Percentiles rank a stretch among this genome's conserved stretches.
Conservation (phyloP, 2,888 invertebrate genomes). For the Pammene fasciana region DNA sequence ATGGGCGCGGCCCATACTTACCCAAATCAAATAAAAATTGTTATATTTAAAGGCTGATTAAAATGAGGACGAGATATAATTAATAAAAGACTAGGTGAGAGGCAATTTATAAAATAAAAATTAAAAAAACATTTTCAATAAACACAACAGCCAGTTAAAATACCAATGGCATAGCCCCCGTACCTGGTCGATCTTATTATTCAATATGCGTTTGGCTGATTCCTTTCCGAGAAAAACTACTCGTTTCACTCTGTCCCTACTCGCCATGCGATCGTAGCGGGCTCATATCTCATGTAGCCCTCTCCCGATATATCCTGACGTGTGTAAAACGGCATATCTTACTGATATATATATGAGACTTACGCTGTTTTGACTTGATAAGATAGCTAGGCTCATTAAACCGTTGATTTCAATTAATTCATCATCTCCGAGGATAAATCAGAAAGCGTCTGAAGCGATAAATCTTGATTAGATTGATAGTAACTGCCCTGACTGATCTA, state of each 20-base stretch:
- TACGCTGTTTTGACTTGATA: background rate
- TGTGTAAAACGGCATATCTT: background rate
- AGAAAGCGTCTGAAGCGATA: constrained; percentile 7
- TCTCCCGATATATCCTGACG: constrained; percentile 1
- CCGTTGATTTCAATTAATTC: constrained; percentile 32
- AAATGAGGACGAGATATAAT: too few relatives aligned
- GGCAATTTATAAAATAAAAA: too few relatives aligned
- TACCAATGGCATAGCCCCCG: too few relatives aligned
- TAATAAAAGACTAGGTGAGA: too few relatives aligned
- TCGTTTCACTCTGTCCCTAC: constrained; percentile 14
- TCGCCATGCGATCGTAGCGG: constrained; percentile 3
- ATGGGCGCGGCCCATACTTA: too few relatives aligned
- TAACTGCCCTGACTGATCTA: constrained; percentile 7
- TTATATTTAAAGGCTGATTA: too few relatives aligned
- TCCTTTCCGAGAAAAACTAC: background rate
- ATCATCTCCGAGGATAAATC: constrained; percentile 23
- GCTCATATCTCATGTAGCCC: constrained; percentile 19
- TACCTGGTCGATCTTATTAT: background rate
- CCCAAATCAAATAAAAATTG: too few relatives aligned
- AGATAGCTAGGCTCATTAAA: constrained; percentile 8
- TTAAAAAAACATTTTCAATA: too few relatives aligned
- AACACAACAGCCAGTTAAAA: too few relatives aligned
- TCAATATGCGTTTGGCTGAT: background rate
- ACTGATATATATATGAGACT: background rate
- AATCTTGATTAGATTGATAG: constrained; percentile 19